Base-by-base conservation (phyloP, 2,888 invertebrate species). In the Trachelus stipa region DNA sequence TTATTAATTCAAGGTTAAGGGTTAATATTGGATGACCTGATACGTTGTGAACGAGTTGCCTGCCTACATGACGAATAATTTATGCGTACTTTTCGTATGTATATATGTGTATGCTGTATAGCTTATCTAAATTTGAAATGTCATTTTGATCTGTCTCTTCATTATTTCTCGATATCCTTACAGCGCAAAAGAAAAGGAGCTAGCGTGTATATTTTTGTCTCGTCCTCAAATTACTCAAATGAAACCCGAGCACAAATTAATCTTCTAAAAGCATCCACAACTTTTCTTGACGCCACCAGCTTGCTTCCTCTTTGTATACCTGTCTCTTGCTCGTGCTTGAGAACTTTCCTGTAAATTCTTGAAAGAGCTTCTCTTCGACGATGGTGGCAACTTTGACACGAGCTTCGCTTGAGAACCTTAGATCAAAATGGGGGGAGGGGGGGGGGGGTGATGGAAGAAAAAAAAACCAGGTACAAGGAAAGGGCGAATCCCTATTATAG, bases 221-320 rank as follows among this genome's bases (percentile, higher is more conserved):
- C 40, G 9, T 56, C 23, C 23, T 56, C 23, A 23, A 56, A 56
- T 9, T 6, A 56, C 23, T 23, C 23, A 23, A 56, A 56, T 23
- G 40, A 56, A 23, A 56, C 23, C 23, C 40, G 73, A 73, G 81
- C 79, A 79, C 80, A 83, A 84, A 83, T 84, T 82, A 85, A 84
- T 84, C 83, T 85, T 73, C 82, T 83, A 84, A 83, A 85, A 82
- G 84, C 84, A 81, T 79, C 83, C 76, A 73, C 76, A 73, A 81
- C 76, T 78, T 76, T 77, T 69, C 75, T 73, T 12, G 73, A 75
- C 37, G 34, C 35, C 68, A 40, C 76, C 69, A 73, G 71, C 75
- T 76, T 69, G 31, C 71, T 71, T 33, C 12, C 71, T 71, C 71
- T 15, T 71, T 33, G 71, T 33, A 30, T 33, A 71, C 71, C 71